phyloP scores from a whole-genome alignment of 2,113 vertebrate species.

The Myotis yumanensis region DNA sequence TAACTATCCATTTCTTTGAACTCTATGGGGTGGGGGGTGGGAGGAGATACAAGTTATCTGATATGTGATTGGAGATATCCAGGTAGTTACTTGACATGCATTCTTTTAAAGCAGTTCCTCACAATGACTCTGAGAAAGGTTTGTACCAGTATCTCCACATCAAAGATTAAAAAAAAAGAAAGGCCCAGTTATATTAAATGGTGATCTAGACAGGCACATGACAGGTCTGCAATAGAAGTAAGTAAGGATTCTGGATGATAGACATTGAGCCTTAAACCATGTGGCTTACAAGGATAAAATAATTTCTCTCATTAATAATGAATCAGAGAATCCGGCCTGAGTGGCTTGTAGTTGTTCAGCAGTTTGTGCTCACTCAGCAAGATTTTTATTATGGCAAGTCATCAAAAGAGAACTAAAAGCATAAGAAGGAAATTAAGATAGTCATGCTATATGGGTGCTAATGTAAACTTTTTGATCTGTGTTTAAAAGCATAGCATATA shows the following conservation, averaged over 20 bases:
- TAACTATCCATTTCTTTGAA: neutral
- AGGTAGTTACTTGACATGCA: neutral
- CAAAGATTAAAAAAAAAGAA: neutral
- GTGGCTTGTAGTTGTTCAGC: neutral
- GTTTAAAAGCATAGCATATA: neutral
- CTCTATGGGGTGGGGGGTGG: neutral
- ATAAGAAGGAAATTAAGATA: conserved; percentile 12
- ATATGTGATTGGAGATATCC: neutral
- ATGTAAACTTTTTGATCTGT: neutral
- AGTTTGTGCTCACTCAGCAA: neutral
- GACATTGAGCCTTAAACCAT: neutral
- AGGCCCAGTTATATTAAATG: neutral
- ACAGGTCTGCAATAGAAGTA: neutral
- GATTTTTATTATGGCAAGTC: neutral
- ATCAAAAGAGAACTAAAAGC: conserved; percentile 17
- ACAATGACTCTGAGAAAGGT: conserved; percentile 8
- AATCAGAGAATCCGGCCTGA: conserved; percentile 34
- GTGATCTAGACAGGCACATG: neutral
- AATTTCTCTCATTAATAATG: conserved; percentile 54
- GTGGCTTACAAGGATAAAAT: conserved; percentile 25
- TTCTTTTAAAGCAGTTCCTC: conserved; percentile 24
- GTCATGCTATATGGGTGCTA: neutral
- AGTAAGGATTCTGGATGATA: neutral
- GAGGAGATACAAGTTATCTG: neutral
- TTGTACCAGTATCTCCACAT: neutral